phyloP scores from a whole-genome alignment of 1,140 invertebrate genomes.

The Tetragonula clypearis region DNA sequence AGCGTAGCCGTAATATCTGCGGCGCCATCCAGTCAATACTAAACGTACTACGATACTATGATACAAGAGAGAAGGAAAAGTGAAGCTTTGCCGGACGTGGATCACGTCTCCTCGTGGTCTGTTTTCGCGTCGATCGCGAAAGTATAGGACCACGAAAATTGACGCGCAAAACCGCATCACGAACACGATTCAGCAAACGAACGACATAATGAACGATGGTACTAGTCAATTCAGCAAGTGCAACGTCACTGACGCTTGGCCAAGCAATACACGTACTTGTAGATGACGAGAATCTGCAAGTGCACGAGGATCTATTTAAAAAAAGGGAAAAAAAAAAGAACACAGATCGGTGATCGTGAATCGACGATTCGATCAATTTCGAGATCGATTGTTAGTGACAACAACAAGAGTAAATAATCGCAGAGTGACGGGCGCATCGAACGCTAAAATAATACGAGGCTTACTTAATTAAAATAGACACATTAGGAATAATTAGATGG shows the following conservation, averaged over 20 bases:
- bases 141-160: background rate
- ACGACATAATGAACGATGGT: slow-evolving; percentile 50
- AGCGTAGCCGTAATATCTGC: slow-evolving; percentile 7
- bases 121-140: background rate
- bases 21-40: slow-evolving; percentile 59
- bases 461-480: slow-evolving; percentile 66
- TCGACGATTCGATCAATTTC: slow-evolving; percentile 59
- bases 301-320: background rate
- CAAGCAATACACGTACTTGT: slow-evolving; percentile 69
- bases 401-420: slow-evolving; percentile 4
- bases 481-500: slow-evolving; percentile 72
- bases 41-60: slow-evolving; percentile 16
- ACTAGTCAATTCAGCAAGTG: slow-evolving; percentile 75
- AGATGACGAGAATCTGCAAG: slow-evolving; percentile 3
- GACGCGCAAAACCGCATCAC: slow-evolving; percentile 14
- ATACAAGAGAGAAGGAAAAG: slow-evolving; percentile 33
- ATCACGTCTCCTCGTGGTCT: background rate
- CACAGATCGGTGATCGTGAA: slow-evolving; percentile 21
- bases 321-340: background rate
- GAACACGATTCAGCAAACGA: slow-evolving; percentile 1
- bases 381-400: slow-evolving; percentile 52
- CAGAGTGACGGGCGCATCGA: slow-evolving; percentile 33
- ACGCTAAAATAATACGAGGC: slow-evolving; percentile 54
- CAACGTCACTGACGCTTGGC: slow-evolving; percentile 72
- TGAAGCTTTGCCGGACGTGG: slow-evolving; percentile 61